Evolutionary conservation across 2,113 vertebrate species (phyloP), one percentile per base, ranked within the genome.

Genomic region (Lota lota): DNA sequence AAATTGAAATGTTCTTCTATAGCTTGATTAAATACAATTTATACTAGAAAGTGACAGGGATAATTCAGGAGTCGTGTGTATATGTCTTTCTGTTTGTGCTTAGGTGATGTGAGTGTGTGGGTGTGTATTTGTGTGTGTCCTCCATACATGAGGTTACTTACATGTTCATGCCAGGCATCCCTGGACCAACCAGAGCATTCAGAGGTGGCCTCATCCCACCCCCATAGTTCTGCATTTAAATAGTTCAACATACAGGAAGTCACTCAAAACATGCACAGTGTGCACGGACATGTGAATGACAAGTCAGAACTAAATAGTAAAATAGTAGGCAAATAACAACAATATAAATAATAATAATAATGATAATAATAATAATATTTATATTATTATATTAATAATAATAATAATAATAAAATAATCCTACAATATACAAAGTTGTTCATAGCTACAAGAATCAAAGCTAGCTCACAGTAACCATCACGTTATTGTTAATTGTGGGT

Each of bases 131-230:
- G 63, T 60, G 16, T 64, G 61, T 33, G 12, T 1, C 22, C 0
- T 61, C 40, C 22, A 47, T 51, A 15, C 33, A 15, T 20, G 51
- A 21, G 20, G 77, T n/a, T 40, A n/a, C 91, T 91, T 91, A 99
- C 97, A 99, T 99, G 91, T 95, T 99, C 94, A 99, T 97, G 81
- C 94, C 95, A 85, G 97, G 95, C 95, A 99, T 99, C 79, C 94
- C 96, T 3, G 96, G 96, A 71, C 97, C 96, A 85, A 97, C 94
- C 89, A 99, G 91, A 86, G 97, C 95, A 87, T 98, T 98, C 81
- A 98, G 94, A 53, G 96, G 97, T 83, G 97, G 97, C 91, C 97
- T 95, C 97, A 98, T 98, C 88, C 94, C 97, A 87, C 96, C 96
- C 91, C 95, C 95, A 88, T 98, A 97, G 88, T 88, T 97, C 97